A percentile compares a stretch with the other conserved stretches of the same genome.
These are phyloP conservation scores for Lathronympha strigana DNA, from an alignment of 2,888 invertebrate species.

Conservation along the genomic window DNA sequence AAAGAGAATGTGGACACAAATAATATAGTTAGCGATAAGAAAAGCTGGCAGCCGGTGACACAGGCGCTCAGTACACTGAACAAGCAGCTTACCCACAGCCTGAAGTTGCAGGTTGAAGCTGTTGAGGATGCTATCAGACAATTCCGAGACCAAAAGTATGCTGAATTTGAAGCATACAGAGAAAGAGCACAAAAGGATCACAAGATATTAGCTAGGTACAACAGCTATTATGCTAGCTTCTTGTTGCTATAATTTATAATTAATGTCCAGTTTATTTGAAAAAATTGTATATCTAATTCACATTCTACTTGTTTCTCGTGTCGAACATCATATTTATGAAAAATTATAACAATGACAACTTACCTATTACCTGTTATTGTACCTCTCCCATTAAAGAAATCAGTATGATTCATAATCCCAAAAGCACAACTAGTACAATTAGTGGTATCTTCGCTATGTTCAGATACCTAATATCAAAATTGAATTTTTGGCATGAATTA, in stretches of 20 bases:
- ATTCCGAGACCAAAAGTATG: slow-evolving; percentile 90
- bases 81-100: slow-evolving; percentile 87
- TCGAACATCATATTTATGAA: too few species aligned
- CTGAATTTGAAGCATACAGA: slow-evolving; percentile 88
- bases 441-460: too few species aligned
- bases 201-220: slow-evolving; percentile 86
- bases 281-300: too few species aligned
- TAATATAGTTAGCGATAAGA: slow-evolving; percentile 66
- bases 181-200: slow-evolving; percentile 90
- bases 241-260: slow-evolving; percentile 25
- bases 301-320: too few species aligned
- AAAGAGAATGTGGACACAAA: slow-evolving; percentile 77
- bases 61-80: slow-evolving; percentile 85
- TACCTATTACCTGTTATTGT: too few species aligned
- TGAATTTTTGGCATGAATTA: too few species aligned
- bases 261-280: slow-evolving; percentile 9
- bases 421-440: too few species aligned
- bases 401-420: too few species aligned
- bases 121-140: slow-evolving; percentile 90
- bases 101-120: slow-evolving; percentile 87
- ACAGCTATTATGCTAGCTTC: slow-evolving; percentile 32
- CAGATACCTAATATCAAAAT: too few species aligned
- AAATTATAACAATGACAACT: too few species aligned
- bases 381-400: too few species aligned
- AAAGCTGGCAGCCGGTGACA: slow-evolving; percentile 77